Base-by-base conservation (phyloP, 2,888 invertebrate species). In the Harpalus rubripes region DNA sequence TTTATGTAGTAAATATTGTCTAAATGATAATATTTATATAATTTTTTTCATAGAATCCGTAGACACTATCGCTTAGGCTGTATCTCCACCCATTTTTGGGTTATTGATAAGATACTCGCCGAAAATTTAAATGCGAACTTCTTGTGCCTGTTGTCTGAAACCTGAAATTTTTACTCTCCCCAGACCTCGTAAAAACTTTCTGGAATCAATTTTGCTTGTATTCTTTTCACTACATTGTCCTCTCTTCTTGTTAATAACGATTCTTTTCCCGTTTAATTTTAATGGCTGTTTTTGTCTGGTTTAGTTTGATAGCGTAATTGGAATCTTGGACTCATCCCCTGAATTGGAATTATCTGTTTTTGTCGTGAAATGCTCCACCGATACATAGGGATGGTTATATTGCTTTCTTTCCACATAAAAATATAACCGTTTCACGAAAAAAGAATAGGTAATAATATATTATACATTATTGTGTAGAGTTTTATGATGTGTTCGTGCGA, bases 261-360 rank as follows among this genome's bases (percentile, higher is more conserved):
- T 68, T 68, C 68, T 68, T 68, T 68, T 68, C 39, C 32, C 68
- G 68, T 68, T 68, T 68, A 68, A 68, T 68, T 68, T 68, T 68
- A 68, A 68, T 68, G 68, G 68, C 32, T 68, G 68, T 68, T 68
- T 68, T 68, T 39, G 68, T 68, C 39, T 32, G 26, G 68, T 68
- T 68, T 68, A 68, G 68, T 68, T 68, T 39, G 63, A 63, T 63
- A 63, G 63, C 63, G 63, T 63, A 26, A 63, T 63, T 63, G 63
- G 63, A 63, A 63, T 63, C 63, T 32, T 32, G 32, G 32, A 32
- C 32, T 32, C 32, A 26, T 68, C 68, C 39, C 68, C 32, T 68
- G 68, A 68, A 68, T 39, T 32, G 68, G 68, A 68, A 68, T 68
- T 32, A 26, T 68, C 68, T 68, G 32, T 32, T 68, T 68, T 32